These are phyloP conservation scores for Drosophila neotestacea DNA, from an alignment of 2,888 invertebrate genomes.

Conservation along the genomic window DNA sequence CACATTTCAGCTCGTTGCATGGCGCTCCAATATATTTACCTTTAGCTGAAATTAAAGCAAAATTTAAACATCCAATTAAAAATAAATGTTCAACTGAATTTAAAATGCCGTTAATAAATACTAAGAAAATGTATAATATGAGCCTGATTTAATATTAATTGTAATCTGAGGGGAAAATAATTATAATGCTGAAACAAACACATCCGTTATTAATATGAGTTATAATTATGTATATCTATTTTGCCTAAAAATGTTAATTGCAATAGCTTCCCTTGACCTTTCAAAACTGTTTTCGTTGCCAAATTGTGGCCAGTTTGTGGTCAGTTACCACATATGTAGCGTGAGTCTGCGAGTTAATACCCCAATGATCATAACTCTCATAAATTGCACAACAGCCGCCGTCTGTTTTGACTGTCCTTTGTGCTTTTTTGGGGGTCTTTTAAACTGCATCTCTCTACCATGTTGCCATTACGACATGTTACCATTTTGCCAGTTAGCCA, in stretches of 20 bases:
- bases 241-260: conserved; percentile 15
- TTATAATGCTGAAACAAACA: too few species aligned
- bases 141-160: not conserved
- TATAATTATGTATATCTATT: not conserved
- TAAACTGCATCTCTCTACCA: conserved; percentile 1
- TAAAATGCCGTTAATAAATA: not conserved
- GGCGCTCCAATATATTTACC: conserved; percentile 92
- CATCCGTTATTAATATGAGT: not conserved
- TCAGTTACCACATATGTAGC: conserved; percentile 13
- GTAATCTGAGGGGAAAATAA: not conserved
- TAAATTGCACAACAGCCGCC: conserved; percentile 59
- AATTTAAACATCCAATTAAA: conserved; percentile 70
- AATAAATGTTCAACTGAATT: not conserved
- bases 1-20: conserved; percentile 90
- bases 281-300: conserved; percentile 32
- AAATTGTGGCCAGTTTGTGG: conserved; percentile 37
- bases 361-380: conserved; percentile 60
- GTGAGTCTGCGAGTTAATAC: conserved; percentile 33
- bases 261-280: conserved; percentile 50
- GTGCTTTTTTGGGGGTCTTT: conserved; percentile 6
- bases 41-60: conserved; percentile 86
- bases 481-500: conserved; percentile 6
- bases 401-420: conserved; percentile 26
- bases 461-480: conserved; percentile 20
- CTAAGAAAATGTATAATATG: not conserved